A percentile compares a stretch with the other conserved stretches of the same genome.
phyloP scores from a whole-genome alignment of 2,113 vertebrate genomes.

The Pitta sordida region DNA sequence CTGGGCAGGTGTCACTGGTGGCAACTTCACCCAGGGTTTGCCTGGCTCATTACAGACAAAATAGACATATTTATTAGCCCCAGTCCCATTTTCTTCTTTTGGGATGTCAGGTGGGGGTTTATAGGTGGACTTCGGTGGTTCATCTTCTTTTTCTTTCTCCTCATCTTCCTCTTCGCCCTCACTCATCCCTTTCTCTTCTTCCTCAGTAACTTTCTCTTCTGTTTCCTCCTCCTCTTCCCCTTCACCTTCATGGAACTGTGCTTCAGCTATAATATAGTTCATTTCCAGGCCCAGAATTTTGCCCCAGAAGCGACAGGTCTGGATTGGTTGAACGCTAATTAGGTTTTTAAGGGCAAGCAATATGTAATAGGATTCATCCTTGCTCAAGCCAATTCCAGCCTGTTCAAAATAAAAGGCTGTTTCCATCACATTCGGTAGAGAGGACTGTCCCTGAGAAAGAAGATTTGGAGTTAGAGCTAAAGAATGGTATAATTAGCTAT shows the following conservation, averaged over 20 bases:
- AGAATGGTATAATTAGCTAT: background rate
- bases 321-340: constrained; percentile 75
- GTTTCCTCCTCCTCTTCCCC: constrained; percentile 82
- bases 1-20: constrained; percentile 86
- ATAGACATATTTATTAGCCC: constrained; percentile 88
- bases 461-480: constrained; percentile 6
- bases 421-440: constrained; percentile 87
- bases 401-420: constrained; percentile 89
- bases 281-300: constrained; percentile 86
- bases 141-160: constrained; percentile 50
- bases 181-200: constrained; percentile 25
- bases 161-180: constrained; percentile 29
- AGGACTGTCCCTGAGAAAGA: constrained; percentile 72
- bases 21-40: constrained; percentile 85
- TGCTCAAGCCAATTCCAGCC: constrained; percentile 83
- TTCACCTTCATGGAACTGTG: constrained; percentile 72
- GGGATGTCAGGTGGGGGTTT: constrained; percentile 78
- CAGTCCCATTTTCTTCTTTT: constrained; percentile 80
- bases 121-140: constrained; percentile 78
- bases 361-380: constrained; percentile 85
- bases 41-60: constrained; percentile 91
- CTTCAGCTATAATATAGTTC: constrained; percentile 91
- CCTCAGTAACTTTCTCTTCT: constrained; percentile 18
- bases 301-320: constrained; percentile 90
- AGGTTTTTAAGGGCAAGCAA: constrained; percentile 89